These are phyloP conservation scores for Notamacropus eugenii DNA, from an alignment of 2,797 vertebrate genomes.

Conservation along the genomic window DNA sequence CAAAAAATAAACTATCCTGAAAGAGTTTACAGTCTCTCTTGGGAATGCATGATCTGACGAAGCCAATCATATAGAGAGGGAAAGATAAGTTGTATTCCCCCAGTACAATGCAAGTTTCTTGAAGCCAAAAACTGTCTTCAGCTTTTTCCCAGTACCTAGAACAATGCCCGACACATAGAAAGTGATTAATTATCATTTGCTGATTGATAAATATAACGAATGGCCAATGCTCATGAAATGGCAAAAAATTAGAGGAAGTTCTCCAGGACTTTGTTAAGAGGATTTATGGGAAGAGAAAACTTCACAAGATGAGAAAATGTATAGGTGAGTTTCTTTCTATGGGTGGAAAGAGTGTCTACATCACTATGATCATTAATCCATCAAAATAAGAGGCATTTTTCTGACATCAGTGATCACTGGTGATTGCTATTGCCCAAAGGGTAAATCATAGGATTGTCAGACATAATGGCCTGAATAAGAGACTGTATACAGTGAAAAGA, in stretches of 20 bases:
- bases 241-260: background rate
- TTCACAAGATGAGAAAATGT: background rate
- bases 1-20: background rate
- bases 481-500: background rate
- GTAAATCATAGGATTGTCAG: background rate
- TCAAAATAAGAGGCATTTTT: background rate
- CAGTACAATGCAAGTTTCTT: background rate
- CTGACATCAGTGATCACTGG: background rate
- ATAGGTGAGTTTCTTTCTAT: background rate
- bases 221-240: background rate
- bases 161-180: background rate
- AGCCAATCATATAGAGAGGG: background rate
- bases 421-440: background rate
- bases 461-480: background rate
- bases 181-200: background rate
- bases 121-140: background rate
- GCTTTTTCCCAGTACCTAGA: background rate
- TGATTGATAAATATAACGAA: background rate
- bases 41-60: background rate
- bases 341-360: background rate
- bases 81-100: background rate
- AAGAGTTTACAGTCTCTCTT: background rate
- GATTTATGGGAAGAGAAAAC: background rate
- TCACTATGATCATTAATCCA: background rate
- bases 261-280: background rate